Base-by-base conservation (phyloP, 1,140 invertebrate species). In the Mya arenaria region DNA sequence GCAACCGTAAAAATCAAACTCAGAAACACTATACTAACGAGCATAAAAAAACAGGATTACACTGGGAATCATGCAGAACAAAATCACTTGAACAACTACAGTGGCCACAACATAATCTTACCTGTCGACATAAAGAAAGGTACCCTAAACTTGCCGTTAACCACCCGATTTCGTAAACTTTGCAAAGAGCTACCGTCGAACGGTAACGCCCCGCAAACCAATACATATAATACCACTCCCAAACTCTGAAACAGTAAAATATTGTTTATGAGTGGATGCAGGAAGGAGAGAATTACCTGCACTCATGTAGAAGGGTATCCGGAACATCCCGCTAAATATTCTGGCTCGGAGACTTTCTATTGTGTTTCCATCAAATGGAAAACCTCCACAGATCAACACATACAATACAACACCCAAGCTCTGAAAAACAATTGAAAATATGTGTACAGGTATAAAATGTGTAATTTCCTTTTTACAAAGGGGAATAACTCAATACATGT, bases 121-220 rank as follows among this genome's bases (percentile, higher is more conserved):
- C 97, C 97, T 94, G 97, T 96, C 60, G 97, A 98, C 97, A 99
- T 99, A 91, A 99, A 99, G 93, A 97, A 99, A 0, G 98, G 98
- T 92, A 99, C 98, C 69, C 98, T 94, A 92, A 99, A 99, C 93
- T 97, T 95, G 28, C 98, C 98, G 62, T 96, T 95, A 15, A 99
- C 94, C 17, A 99, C 98, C 32, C 97, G 95, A 89, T 96, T 96
- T 85, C 98, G 94, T n/a, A 99, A 94, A 39, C 96, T 96, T 85
- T 98, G 96, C 37, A 99, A 94, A 36, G 97, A 98, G 80, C 95
- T 95, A 60, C 98, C 98, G 93, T 99, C 98, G 93, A 99, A 99
- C 0, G 98, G 98, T 62, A 99, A 93, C 44, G 97, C 97, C 36
- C 98, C 98, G 93, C 98, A 99, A 8, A 99, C 98, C 80, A 99